phyloP scores from a whole-genome alignment of 1,140 invertebrate genomes.

The Caenorhabditis tropicalis region DNA sequence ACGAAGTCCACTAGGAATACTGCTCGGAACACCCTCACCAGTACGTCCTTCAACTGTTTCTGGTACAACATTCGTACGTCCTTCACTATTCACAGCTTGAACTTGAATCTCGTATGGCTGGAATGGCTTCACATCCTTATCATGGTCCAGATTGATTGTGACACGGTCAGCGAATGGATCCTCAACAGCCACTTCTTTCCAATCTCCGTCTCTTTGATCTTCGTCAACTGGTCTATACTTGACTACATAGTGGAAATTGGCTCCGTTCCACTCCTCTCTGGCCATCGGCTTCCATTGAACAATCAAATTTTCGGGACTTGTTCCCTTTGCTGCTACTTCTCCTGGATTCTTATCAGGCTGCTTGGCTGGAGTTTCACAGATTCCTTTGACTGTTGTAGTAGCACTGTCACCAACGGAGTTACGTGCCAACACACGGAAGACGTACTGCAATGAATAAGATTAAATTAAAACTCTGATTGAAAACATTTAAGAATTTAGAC shows the following conservation, averaged over 20 bases:
- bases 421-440: slow-evolving; percentile 88
- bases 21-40: slow-evolving; percentile 68
- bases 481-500: too few relatives aligned
- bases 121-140: slow-evolving; percentile 64
- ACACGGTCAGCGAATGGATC: slow-evolving; percentile 66
- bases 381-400: slow-evolving; percentile 78
- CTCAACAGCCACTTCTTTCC: slow-evolving; percentile 62
- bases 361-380: slow-evolving; percentile 86
- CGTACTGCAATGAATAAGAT: too few relatives aligned
- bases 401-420: slow-evolving; percentile 90
- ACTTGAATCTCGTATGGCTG: slow-evolving; percentile 68
- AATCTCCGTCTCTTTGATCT: slow-evolving; percentile 55
- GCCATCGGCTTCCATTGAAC: slow-evolving; percentile 80
- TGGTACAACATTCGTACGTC: slow-evolving; percentile 84
- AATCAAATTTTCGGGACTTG: slow-evolving; percentile 85
- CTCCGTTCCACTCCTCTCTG: slow-evolving; percentile 71
- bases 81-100: slow-evolving; percentile 85
- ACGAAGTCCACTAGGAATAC: slow-evolving; percentile 63
- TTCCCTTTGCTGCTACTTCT: slow-evolving; percentile 88
- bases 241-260: slow-evolving; percentile 66
- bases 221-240: slow-evolving; percentile 46
- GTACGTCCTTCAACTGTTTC: slow-evolving; percentile 81
- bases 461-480: too few relatives aligned
- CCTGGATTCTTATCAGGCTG: slow-evolving; percentile 91
- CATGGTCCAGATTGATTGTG: slow-evolving; percentile 66